These are phyloP conservation scores for Cheilosia urbana DNA, from an alignment of 2,888 invertebrate species.

Conservation along the genomic window DNA sequence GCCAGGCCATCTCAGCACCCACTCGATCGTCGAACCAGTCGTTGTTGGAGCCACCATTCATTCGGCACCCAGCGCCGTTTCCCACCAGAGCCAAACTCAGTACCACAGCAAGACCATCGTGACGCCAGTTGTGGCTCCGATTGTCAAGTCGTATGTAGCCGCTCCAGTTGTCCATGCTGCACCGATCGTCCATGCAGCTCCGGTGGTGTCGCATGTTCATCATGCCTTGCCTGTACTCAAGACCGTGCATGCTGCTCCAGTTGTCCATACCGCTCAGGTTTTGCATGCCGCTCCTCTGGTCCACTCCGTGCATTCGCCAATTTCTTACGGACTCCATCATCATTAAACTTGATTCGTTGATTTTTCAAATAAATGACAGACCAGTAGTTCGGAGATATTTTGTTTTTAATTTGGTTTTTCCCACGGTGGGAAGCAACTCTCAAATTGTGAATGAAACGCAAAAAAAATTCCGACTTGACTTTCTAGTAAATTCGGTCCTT, in stretches of 20 bases:
- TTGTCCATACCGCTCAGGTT: neutral
- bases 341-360: conserved; percentile 33
- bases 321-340: conserved; percentile 70
- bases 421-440: neutral
- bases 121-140: conserved; percentile 78
- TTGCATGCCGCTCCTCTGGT: conserved; percentile 51
- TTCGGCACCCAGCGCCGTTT: conserved; percentile 84
- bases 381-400: neutral
- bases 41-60: conserved; percentile 81
- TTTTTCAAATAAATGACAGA: conserved; percentile 44
- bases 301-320: conserved; percentile 63
- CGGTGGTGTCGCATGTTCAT: conserved; percentile 84
- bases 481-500: too few relatives aligned
- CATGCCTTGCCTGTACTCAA: conserved; percentile 83
- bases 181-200: conserved; percentile 81
- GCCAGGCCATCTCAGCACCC: conserved; percentile 78
- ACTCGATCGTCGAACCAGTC: conserved; percentile 80
- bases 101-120: conserved; percentile 84
- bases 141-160: conserved; percentile 78
- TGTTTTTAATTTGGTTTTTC: neutral
- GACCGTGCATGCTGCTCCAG: conserved; percentile 43
- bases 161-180: conserved; percentile 81
- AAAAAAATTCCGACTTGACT: too few relatives aligned
- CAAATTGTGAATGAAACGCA: neutral
- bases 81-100: conserved; percentile 85